These are phyloP conservation scores for Ornithoptera alexandrae DNA, from an alignment of 2,888 invertebrate species.

Conservation along the genomic window DNA sequence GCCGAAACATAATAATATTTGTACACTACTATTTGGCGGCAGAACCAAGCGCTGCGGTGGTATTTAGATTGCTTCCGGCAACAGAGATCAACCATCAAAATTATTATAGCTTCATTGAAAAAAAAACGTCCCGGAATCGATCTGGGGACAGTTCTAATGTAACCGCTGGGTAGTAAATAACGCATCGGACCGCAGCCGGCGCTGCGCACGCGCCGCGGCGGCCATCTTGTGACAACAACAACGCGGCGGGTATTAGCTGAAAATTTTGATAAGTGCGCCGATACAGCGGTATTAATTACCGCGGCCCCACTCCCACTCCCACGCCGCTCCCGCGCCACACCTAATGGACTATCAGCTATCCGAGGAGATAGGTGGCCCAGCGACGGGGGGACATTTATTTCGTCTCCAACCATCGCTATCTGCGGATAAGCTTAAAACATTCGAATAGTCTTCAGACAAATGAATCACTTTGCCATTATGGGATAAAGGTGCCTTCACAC, in stretches of 20 bases:
- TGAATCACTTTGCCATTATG: conserved; percentile 63
- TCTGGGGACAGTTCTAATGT: too few relatives aligned
- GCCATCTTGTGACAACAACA: too few relatives aligned
- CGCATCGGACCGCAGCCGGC: too few relatives aligned
- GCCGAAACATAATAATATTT: too few relatives aligned
- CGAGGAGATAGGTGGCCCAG: conserved; percentile 38
- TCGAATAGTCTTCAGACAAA: conserved; percentile 58
- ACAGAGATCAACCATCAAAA: too few relatives aligned
- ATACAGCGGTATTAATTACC: conserved; percentile 38
- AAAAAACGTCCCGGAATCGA: too few relatives aligned
- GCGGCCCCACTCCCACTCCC: conserved; percentile 24
- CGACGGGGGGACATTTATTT: conserved; percentile 55
- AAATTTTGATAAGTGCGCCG: conserved; percentile 23
- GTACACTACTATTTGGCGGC: too few relatives aligned
- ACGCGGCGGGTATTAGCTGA: not conserved
- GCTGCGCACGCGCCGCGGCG: too few relatives aligned
- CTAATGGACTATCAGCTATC: conserved; percentile 44
- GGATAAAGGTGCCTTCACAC: conserved; percentile 37
- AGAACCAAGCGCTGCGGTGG: too few relatives aligned
- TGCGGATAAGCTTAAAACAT: conserved; percentile 63
- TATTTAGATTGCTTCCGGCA: too few relatives aligned
- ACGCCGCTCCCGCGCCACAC: conserved; percentile 36
- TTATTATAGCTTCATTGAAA: too few relatives aligned
- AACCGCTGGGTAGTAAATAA: too few relatives aligned
- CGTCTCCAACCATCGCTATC: conserved; percentile 52